Conservation (phyloP, 37 sponge, comb jelly and placozoan species). For the Oopsacas minuta region DNA sequence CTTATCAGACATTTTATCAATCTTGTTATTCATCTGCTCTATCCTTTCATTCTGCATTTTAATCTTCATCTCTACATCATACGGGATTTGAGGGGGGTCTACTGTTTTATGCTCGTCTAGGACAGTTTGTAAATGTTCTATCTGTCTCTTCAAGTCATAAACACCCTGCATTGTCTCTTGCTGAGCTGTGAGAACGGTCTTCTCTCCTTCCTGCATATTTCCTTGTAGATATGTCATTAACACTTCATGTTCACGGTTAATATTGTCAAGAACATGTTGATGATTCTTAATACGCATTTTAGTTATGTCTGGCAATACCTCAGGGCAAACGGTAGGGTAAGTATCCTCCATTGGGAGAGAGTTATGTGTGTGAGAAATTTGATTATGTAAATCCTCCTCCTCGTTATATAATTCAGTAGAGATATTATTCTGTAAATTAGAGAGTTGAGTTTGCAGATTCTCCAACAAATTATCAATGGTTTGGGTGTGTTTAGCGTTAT, state of each 20-base stretch:
- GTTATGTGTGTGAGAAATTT: background rate
- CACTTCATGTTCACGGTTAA: background rate
- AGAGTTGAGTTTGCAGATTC: background rate
- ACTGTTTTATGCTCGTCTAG: background rate
- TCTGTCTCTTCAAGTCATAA: background rate
- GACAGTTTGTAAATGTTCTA: background rate
- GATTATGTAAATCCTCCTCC: background rate
- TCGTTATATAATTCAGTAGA: background rate
- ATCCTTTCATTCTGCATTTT: background rate
- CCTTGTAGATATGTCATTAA: background rate
- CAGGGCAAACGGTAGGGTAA: background rate
- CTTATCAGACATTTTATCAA: background rate
- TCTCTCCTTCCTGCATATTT: conserved; percentile 5
- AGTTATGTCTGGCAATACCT: background rate
- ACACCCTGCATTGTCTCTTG: conserved; percentile 9
- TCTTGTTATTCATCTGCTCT: background rate
- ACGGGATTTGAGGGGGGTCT: background rate
- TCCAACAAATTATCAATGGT: background rate
- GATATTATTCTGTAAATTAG: background rate
- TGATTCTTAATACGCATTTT: background rate
- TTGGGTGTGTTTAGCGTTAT: background rate
- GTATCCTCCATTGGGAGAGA: background rate
- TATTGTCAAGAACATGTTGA: background rate
- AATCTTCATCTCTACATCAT: background rate
- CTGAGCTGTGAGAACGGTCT: background rate